phyloP scores from a whole-genome alignment of 2,797 vertebrate species.

The Triplophysa yarkandensis region DNA sequence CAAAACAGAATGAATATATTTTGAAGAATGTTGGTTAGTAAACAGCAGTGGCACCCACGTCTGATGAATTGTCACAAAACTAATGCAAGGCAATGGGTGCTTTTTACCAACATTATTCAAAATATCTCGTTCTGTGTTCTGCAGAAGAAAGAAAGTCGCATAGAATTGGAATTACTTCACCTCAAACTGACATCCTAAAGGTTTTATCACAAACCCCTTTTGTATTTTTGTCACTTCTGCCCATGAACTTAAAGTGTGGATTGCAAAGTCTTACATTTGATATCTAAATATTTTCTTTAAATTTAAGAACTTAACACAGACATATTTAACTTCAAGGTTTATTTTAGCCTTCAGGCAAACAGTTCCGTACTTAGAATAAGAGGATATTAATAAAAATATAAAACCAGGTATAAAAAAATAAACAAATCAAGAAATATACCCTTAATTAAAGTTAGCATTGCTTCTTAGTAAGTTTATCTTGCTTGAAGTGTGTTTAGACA shows the following conservation, averaged over 20 bases:
- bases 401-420: neutral
- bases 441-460: neutral
- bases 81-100: too few species aligned
- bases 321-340: neutral
- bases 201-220: slow-evolving; percentile 18
- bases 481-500: neutral
- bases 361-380: neutral
- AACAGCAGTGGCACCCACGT: too few species aligned
- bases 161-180: too few species aligned
- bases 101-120: too few species aligned
- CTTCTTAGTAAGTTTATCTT: neutral
- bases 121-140: too few species aligned
- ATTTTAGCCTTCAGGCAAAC: neutral
- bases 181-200: slow-evolving; percentile 19
- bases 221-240: slow-evolving; percentile 32
- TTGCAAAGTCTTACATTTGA: neutral
- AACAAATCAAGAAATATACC: neutral
- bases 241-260: neutral
- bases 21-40: too few species aligned
- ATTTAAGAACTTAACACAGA: too few species aligned
- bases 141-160: too few species aligned
- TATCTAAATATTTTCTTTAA: too few species aligned
- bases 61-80: too few species aligned
- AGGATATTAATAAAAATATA: neutral
- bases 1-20: too few species aligned